phyloP scores from a whole-genome alignment of 2,888 invertebrate species.

The Nemotelus nigrinus region DNA sequence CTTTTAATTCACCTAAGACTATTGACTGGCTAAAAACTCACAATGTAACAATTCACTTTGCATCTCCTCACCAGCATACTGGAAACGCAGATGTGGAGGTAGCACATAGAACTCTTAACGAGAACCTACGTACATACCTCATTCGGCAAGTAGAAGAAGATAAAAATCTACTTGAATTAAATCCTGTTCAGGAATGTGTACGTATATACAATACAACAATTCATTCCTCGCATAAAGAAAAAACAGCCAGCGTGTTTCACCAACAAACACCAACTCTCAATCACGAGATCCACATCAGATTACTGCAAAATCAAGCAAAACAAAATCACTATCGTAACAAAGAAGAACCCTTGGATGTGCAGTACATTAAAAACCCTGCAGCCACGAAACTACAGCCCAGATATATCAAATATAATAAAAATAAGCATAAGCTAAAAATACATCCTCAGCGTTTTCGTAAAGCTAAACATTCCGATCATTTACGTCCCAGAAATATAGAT shows the following conservation, averaged over 20 bases:
- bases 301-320: slow-evolving; percentile 2
- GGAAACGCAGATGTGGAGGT: not conserved
- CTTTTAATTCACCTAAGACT: slow-evolving; percentile 7
- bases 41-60: not conserved
- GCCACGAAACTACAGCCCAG: slow-evolving; percentile 17
- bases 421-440: not conserved
- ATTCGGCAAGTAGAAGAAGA: slow-evolving; percentile 7
- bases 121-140: slow-evolving; percentile 14
- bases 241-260: not conserved
- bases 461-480: not conserved
- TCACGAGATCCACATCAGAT: not conserved
- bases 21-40: not conserved
- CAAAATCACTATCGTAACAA: not conserved
- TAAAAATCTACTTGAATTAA: slow-evolving; percentile 1
- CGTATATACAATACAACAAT: slow-evolving; percentile 8
- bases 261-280: not conserved
- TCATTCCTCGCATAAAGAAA: slow-evolving; percentile 18
- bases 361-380: slow-evolving; percentile 1
- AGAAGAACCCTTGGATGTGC: not conserved
- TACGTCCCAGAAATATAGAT: too few species aligned
- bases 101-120: slow-evolving; percentile 17
- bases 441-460: slow-evolving; percentile 3
- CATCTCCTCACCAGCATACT: slow-evolving; percentile 9
- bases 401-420: not conserved
- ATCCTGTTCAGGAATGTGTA: slow-evolving; percentile 15